Conservation (phyloP, 2,797 vertebrate genomes). For the Calcarius lapponicus region DNA sequence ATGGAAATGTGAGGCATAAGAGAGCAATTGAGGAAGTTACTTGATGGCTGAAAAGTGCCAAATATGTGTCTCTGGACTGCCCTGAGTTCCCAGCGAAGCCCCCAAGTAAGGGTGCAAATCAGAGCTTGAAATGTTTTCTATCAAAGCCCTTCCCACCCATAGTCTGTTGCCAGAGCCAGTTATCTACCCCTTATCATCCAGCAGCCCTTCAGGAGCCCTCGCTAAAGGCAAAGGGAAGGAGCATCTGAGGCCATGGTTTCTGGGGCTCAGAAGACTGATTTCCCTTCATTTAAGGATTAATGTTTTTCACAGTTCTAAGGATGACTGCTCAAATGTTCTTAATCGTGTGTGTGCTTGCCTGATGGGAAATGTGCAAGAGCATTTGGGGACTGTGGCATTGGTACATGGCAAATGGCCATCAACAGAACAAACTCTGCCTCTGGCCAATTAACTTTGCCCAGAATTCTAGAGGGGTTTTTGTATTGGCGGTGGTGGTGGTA, state of each 20-base stretch:
- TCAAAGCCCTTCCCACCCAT: not conserved
- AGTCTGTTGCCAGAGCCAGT: not conserved
- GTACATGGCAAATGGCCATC: conserved; percentile 52
- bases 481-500: not conserved
- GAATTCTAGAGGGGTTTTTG: not conserved
- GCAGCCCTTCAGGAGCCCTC: not conserved
- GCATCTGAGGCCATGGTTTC: not conserved
- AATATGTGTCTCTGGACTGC: not conserved
- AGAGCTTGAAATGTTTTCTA: not conserved
- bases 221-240: not conserved
- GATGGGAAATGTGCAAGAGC: conserved; percentile 30
- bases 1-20: not conserved
- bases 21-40: not conserved
- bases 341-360: not conserved
- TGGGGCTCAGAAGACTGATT: not conserved
- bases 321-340: conserved; percentile 44
- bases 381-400: conserved; percentile 33
- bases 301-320: conserved; percentile 48
- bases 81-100: not conserved
- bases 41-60: not conserved
- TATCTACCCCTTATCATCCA: not conserved
- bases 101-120: not conserved
- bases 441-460: conserved; percentile 10
- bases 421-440: conserved; percentile 49
- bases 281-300: conserved; percentile 27